Evolutionary conservation across 1,140 invertebrate genomes (phyloP), one percentile per base, ranked within the genome.

Genomic region (Diprion similis): DNA sequence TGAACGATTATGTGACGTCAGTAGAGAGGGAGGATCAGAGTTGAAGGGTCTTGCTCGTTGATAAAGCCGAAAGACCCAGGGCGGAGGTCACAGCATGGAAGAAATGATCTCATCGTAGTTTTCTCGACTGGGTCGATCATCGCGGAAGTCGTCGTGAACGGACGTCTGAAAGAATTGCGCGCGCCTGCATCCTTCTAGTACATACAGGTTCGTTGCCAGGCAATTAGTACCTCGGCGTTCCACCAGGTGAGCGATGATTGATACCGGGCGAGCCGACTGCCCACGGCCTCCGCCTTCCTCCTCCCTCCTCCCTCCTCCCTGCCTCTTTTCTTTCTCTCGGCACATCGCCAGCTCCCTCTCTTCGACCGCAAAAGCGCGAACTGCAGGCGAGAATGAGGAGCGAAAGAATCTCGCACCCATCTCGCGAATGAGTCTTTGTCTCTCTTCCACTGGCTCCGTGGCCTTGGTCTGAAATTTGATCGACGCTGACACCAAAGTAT

Each of bases 381-480:
- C n/a, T n/a, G 24, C 24, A 37, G 24, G n/a, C n/a, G n/a, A 59
- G 51, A 59, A 59, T 59, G 51, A 59, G n/a, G 51, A 59, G n/a
- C 51, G 51, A 2, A n/a, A 59, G 51, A n/a, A 59, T 13, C 51
- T 59, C 11, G n/a, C n/a, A 59, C 51, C 51, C 51, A 59, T 2
- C 51, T 59, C 11, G 24, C 2, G n/a, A 13, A 13, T 3, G 51
- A 59, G 51, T 8, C 51, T 59, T 59, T 59, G 51, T 59, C 48
- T 51, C 48, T 51, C 48, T 10, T 51, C 48, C 0, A 15, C n/a
- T n/a, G 51, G 51, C 51, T 10, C 13, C 17, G 17, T 76, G 82
- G 73, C 84, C 83, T 83, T 82, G 82, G 77, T 80, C 80, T 80
- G 82, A 87, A 86, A 87, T 87, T 86, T 87, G 85, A 88, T 88